Evolutionary conservation across 2,888 invertebrate genomes (phyloP).

Genomic region (Eueremaeus valkanovi): DNA sequence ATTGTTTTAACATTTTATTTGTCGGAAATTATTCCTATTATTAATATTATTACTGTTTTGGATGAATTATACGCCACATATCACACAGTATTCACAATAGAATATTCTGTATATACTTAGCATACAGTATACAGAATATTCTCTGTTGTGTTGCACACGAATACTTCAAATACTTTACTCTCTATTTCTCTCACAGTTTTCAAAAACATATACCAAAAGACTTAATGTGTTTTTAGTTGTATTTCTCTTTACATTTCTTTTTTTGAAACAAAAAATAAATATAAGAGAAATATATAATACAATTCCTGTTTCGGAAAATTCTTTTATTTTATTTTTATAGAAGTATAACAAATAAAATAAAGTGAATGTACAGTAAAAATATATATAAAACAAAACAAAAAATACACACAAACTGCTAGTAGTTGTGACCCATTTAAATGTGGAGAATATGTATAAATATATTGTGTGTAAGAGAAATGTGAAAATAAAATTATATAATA

Average conservation of each 20-base stretch:
- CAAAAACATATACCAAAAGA: background rate
- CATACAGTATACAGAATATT: background rate
- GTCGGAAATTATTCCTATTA: background rate
- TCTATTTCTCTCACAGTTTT: background rate
- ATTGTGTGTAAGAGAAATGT: too few relatives aligned
- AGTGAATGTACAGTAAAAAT: background rate
- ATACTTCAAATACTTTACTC: background rate
- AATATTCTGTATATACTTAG: background rate
- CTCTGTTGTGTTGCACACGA: too few relatives aligned
- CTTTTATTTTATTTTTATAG: too few relatives aligned
- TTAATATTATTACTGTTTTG: too few relatives aligned
- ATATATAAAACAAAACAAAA: background rate
- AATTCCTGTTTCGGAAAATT: background rate
- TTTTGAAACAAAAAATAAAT: background rate
- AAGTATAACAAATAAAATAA: background rate
- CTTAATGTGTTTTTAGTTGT: background rate
- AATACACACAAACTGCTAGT: background rate
- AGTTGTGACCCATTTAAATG: background rate
- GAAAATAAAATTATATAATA: background rate
- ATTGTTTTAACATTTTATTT: constrained; percentile 17
- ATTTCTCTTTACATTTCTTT: background rate
- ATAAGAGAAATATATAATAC: background rate
- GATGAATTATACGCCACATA: background rate
- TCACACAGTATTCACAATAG: background rate
- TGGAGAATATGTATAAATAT: background rate